Base-by-base conservation (phyloP, 2,113 vertebrate species). In the Melospiza melodia region DNA sequence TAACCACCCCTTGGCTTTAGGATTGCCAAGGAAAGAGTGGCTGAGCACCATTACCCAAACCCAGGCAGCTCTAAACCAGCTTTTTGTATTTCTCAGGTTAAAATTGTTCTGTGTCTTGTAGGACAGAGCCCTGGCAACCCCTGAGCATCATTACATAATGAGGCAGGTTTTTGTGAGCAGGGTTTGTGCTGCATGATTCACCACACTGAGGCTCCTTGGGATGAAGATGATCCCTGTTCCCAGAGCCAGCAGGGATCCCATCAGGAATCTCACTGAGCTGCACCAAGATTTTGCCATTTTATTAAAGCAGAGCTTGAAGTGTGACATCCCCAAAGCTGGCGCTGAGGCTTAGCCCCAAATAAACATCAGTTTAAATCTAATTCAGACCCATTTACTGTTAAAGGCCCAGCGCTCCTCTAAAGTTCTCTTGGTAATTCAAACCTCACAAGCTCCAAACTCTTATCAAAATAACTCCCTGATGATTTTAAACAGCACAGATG, bases 181-280 rank as follows among this genome's bases (percentile, higher is more conserved):
- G 12, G 43, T n/a, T 39, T 62, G 75, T 39, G 66, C 69, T 71
- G 59, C 55, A 8, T 4, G 19, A 58, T 12, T 87, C 68, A 62
- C 28, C 41, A 15, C 13, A 0, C 30, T 3, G 62, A 9, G 30
- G 1, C 39, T 13, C 33, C 6, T 67, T 1, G 4, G 73, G 51
- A 30, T 17, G 41, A 21, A 51, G 74, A 8, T 55, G 3, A 21
- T 15, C 22, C 77, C 68, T 2, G 18, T 3, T 39, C 54, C 77
- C 85, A 8, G 16, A 35, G 37, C 2, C 9, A 19, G 23, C 59
- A 46, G 43, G 82, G 65, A 46, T 16, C 48, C 12, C 13, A 0
- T 1, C 30, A 75, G 17, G 9, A 59, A 33, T 41, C 8, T 8
- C 20, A 2, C 69, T n/a, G 11, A 74, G 6, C 35, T 41, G 19